These are phyloP conservation scores for Clinocottus analis DNA, from an alignment of 2,113 vertebrate species.

Conservation along the genomic window DNA sequence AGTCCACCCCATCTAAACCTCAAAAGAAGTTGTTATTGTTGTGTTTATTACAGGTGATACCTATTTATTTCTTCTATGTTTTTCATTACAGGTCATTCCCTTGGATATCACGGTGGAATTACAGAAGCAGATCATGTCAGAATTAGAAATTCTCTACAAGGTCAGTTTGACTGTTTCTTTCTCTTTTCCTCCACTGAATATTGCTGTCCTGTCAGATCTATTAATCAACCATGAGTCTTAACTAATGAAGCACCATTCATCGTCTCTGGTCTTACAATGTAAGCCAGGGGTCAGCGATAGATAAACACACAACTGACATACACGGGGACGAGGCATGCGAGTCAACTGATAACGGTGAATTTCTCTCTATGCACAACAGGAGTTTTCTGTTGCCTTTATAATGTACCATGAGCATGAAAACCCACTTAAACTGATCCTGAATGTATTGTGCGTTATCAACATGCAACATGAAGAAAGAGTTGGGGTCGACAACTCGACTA, in stretches of 20 bases:
- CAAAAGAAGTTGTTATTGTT: not conserved
- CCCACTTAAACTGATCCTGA: not conserved
- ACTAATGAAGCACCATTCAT: slow-evolving; percentile 23
- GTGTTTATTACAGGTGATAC: not conserved
- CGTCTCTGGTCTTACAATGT: slow-evolving; percentile 22
- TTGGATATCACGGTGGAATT: slow-evolving; percentile 97
- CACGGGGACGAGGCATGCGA: not conserved
- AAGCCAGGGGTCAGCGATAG: slow-evolving; percentile 7
- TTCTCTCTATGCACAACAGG: not conserved
- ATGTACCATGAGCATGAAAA: not conserved
- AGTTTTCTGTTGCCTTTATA: not conserved
- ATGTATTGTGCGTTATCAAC: not conserved
- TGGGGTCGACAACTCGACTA: too few species aligned
- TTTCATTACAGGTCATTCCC: slow-evolving; percentile 89
- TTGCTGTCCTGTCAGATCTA: not conserved
- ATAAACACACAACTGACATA: not conserved
- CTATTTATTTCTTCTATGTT: slow-evolving; percentile 10
- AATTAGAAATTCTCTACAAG: slow-evolving; percentile 99
- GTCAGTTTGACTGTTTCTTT: slow-evolving; percentile 71
- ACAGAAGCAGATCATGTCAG: slow-evolving; percentile 99
- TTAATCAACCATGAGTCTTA: slow-evolving; percentile 23
- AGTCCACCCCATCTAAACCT: not conserved
- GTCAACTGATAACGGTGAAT: not conserved
- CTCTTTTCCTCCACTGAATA: not conserved
- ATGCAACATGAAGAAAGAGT: not conserved